A percentile compares a stretch with the other conserved stretches of the same genome.
Conservation (phyloP, 2,113 vertebrate species). For the Lutjanus erythropterus region DNA sequence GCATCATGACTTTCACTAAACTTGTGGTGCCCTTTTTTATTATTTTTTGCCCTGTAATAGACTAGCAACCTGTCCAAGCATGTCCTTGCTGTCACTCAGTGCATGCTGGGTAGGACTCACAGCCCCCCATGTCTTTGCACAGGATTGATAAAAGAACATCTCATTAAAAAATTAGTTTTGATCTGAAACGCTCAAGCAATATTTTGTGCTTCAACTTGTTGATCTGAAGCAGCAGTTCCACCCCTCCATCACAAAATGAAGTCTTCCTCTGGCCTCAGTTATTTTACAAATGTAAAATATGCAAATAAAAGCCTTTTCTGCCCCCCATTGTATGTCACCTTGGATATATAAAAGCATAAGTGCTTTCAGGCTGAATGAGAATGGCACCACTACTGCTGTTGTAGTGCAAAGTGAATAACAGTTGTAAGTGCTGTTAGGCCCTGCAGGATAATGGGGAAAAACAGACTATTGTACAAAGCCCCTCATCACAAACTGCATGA, state of each 20-base stretch:
- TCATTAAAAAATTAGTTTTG: neutral
- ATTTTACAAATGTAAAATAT: neutral
- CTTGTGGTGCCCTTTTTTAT: too few species aligned
- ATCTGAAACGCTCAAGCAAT: neutral
- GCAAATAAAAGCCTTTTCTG: neutral
- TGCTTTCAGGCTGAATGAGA: slow-evolving; percentile 8
- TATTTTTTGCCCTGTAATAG: too few species aligned
- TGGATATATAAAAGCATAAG: neutral
- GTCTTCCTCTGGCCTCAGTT: neutral
- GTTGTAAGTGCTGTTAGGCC: neutral
- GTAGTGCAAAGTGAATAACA: slow-evolving; percentile 8
- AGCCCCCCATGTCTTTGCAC: neutral
- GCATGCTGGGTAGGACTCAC: neutral
- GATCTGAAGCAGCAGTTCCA: neutral
- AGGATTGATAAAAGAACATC: too few species aligned
- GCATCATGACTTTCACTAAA: too few species aligned
- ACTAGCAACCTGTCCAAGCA: too few species aligned
- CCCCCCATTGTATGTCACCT: neutral
- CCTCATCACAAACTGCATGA: slow-evolving; percentile 34
- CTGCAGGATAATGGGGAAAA: slow-evolving; percentile 5
- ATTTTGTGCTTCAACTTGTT: too few species aligned
- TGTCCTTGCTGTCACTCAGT: neutral
- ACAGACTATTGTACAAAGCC: neutral
- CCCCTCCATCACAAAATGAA: neutral
- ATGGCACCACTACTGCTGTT: neutral